These are phyloP conservation scores for Drosophila nikananu DNA, from an alignment of 1,140 invertebrate genomes.

Conservation along the genomic window DNA sequence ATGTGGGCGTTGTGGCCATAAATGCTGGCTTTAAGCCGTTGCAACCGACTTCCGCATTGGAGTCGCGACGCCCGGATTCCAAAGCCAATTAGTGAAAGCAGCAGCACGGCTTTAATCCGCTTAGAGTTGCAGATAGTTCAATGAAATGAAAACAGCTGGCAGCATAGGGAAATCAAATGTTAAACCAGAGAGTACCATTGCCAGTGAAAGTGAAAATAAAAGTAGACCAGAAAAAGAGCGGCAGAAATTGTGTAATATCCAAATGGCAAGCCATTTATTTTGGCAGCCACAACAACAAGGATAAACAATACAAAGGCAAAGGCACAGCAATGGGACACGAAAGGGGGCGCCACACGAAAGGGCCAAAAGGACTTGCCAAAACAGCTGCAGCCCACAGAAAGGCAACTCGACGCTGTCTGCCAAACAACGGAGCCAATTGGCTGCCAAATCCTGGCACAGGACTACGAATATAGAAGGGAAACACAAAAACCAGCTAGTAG, in stretches of 20 bases:
- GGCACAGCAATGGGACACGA: background rate
- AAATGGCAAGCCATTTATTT: slow-evolving; percentile 62
- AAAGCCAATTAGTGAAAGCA: slow-evolving; percentile 61
- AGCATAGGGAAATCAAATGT: slow-evolving; percentile 16
- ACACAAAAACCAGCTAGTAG: slow-evolving; percentile 23
- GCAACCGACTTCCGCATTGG: slow-evolving; percentile 48
- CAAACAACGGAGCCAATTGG: slow-evolving; percentile 53
- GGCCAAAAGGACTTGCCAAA: slow-evolving; percentile 41
- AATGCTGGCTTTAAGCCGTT: slow-evolving; percentile 41
- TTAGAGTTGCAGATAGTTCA: slow-evolving; percentile 29
- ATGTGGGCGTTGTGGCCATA: slow-evolving; percentile 38
- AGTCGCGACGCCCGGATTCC: slow-evolving; percentile 22
- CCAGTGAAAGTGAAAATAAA: slow-evolving; percentile 30
- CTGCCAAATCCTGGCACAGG: slow-evolving; percentile 41
- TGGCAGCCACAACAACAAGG: slow-evolving; percentile 33
- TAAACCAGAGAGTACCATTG: slow-evolving; percentile 21
- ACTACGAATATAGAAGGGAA: slow-evolving; percentile 11
- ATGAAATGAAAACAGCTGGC: slow-evolving; percentile 16
- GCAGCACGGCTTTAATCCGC: slow-evolving; percentile 30
- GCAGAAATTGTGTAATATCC: slow-evolving; percentile 60
- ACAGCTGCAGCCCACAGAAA: slow-evolving; percentile 33
- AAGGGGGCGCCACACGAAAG: slow-evolving; percentile 26
- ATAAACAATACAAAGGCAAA: slow-evolving; percentile 20
- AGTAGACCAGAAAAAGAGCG: background rate
- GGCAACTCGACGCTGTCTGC: slow-evolving; percentile 43